A percentile compares a stretch with the other conserved stretches of the same genome.
Conservation (phyloP, 2,113 vertebrate species). For the Egretta garzetta region DNA sequence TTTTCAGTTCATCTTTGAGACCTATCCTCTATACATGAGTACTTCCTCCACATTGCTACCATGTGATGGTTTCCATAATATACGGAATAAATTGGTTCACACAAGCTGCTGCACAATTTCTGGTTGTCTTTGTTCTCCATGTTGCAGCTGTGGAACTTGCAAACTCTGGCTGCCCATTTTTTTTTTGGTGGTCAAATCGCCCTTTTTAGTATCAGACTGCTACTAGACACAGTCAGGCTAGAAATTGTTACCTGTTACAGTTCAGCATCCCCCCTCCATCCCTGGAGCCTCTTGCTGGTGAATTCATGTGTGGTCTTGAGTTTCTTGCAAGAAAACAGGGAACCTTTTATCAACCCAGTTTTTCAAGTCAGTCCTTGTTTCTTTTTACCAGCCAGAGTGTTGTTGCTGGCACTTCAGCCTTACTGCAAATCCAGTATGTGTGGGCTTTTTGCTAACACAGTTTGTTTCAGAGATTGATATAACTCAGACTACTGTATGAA, state of each 20-base stretch:
- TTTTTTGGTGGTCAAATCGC: background rate
- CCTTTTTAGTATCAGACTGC: background rate
- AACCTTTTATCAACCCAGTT: background rate
- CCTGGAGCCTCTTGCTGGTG: background rate
- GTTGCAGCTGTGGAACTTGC: background rate
- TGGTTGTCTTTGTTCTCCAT: background rate
- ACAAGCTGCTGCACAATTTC: background rate
- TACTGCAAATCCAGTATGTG: conserved; percentile 40
- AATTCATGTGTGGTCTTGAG: background rate
- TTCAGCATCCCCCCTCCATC: background rate
- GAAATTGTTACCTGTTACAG: background rate
- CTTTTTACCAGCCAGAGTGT: conserved; percentile 28
- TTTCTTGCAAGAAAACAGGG: background rate
- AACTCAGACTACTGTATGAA: conserved; percentile 5
- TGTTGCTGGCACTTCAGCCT: conserved; percentile 57
- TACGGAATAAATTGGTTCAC: rapidly evolving
- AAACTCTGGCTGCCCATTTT: background rate
- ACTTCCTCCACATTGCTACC: background rate
- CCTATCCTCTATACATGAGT: rapidly evolving
- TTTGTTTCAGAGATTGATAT: conserved; percentile 50
- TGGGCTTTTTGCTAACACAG: conserved; percentile 50
- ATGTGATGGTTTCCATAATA: background rate
- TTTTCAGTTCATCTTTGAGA: background rate
- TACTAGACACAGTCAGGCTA: background rate
- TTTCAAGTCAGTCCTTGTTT: conserved; percentile 30